Evolutionary conservation across 2,888 invertebrate genomes (phyloP).

Genomic region (Ptilodon capucinus): DNA sequence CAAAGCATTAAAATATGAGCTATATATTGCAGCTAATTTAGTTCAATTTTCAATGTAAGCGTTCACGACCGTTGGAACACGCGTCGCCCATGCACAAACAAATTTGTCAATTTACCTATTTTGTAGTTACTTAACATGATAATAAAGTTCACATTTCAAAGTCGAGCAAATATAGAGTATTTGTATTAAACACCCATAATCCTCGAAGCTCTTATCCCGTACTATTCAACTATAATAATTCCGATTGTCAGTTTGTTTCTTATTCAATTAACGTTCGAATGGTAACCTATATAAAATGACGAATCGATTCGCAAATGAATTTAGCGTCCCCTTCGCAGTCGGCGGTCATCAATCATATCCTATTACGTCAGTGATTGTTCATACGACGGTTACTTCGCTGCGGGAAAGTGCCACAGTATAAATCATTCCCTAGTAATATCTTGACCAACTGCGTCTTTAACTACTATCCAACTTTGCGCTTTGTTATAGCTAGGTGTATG

Average conservation of each 20-base stretch:
- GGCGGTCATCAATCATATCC: slow-evolving; percentile 56
- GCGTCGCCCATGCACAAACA: too few relatives aligned
- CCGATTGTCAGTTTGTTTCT: slow-evolving; percentile 13
- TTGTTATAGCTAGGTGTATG: slow-evolving; percentile 2
- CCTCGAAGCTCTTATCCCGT: too few relatives aligned
- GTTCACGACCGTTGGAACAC: too few relatives aligned
- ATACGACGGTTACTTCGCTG: slow-evolving; percentile 5
- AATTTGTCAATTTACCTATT: too few relatives aligned
- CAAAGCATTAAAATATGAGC: too few relatives aligned
- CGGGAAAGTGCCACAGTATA: slow-evolving; percentile 19
- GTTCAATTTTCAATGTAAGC: too few relatives aligned
- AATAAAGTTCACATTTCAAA: too few relatives aligned
- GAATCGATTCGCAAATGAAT: slow-evolving; percentile 62
- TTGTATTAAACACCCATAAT: too few relatives aligned
- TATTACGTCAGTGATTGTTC: slow-evolving; percentile 27
- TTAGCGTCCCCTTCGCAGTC: slow-evolving; percentile 46
- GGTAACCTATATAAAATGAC: slow-evolving; percentile 53
- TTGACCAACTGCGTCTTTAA: slow-evolving; percentile 11
- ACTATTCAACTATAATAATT: slow-evolving; percentile 19
- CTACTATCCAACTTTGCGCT: background rate
- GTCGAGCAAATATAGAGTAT: too few relatives aligned
- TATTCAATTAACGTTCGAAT: slow-evolving; percentile 51
- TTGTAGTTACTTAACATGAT: too few relatives aligned
- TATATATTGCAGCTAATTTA: too few relatives aligned
- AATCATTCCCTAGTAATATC: background rate